phyloP scores from a whole-genome alignment of 2,888 invertebrate species.

The Amiota minor region DNA sequence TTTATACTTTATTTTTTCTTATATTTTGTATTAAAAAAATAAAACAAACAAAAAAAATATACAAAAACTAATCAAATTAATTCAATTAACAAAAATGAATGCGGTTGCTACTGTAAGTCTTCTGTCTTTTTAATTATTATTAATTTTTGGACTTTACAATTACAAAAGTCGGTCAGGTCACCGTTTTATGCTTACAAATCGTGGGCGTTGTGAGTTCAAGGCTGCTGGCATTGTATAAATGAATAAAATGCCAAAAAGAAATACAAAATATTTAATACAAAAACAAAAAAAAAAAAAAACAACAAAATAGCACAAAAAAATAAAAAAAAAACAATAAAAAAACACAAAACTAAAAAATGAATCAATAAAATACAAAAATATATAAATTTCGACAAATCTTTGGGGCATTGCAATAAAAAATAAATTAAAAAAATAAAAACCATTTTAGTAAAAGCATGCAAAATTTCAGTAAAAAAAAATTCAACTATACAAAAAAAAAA shows the following conservation, averaged over 20 bases:
- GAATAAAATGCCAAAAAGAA: not conserved
- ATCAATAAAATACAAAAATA: not conserved
- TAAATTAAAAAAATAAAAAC: too few species aligned
- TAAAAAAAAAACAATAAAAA: not conserved
- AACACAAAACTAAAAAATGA: not conserved
- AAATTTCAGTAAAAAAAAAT: not conserved
- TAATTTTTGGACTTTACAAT: not conserved
- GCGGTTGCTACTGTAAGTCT: not conserved
- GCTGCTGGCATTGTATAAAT: too few species aligned
- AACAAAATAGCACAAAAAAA: not conserved
- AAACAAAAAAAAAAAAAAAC: not conserved
- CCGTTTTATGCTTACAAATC: too few species aligned
- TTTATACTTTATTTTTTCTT: too few species aligned
- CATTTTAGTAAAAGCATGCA: not conserved
- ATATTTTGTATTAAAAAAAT: too few species aligned
- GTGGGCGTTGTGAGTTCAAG: too few species aligned
- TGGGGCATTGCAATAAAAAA: too few species aligned
- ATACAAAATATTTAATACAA: not conserved
- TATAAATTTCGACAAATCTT: too few species aligned
- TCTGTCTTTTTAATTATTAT: not conserved
- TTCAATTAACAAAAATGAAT: too few species aligned
- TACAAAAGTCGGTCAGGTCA: slow-evolving; percentile 19
- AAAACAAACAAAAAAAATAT: not conserved
- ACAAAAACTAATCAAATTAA: not conserved
- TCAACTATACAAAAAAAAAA: not conserved